These are phyloP conservation scores for Rhagophthalmus giganteus DNA, from an alignment of 2,888 invertebrate species.

Conservation along the genomic window DNA sequence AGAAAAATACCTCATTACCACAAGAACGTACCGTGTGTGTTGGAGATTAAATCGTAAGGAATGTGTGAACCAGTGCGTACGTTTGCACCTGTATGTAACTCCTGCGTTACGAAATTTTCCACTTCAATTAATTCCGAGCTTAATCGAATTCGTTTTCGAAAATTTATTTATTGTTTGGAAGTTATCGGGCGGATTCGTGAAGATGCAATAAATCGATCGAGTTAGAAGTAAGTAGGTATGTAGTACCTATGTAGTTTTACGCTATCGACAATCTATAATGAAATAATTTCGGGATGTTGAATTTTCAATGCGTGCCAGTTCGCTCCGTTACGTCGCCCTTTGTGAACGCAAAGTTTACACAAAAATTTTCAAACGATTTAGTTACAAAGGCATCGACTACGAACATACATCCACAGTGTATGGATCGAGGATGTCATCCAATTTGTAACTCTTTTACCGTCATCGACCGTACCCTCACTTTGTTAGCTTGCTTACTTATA, in stretches of 20 bases:
- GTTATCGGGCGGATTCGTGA: too few species aligned
- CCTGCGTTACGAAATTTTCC: constrained; percentile 14
- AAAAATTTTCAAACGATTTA: constrained; percentile 17
- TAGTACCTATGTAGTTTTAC: too few species aligned
- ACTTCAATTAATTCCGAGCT: constrained; percentile 13
- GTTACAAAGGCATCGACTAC: constrained; percentile 12
- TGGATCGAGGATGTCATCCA: too few species aligned
- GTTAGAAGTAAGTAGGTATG: too few species aligned
- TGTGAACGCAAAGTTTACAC: constrained; percentile 24
- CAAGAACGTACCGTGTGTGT: constrained; percentile 10
- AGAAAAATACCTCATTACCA: constrained; percentile 25
- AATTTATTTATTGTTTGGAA: too few species aligned
- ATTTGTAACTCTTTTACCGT: too few species aligned
- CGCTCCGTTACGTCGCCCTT: constrained; percentile 32
- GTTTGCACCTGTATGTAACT: constrained; percentile 23
- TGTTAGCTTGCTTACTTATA: too few species aligned
- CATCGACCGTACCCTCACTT: too few species aligned
- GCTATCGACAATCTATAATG: constrained; percentile 31
- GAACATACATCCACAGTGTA: not conserved
- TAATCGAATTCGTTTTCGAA: too few species aligned
- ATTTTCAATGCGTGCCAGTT: constrained; percentile 33
- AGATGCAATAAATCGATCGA: too few species aligned
- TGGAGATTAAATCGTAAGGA: constrained; percentile 28
- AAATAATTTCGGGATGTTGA: constrained; percentile 36
- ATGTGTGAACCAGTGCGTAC: constrained; percentile 26